Base-by-base conservation (phyloP, 1,140 invertebrate species). In the Brachionus rotundiformis region DNA sequence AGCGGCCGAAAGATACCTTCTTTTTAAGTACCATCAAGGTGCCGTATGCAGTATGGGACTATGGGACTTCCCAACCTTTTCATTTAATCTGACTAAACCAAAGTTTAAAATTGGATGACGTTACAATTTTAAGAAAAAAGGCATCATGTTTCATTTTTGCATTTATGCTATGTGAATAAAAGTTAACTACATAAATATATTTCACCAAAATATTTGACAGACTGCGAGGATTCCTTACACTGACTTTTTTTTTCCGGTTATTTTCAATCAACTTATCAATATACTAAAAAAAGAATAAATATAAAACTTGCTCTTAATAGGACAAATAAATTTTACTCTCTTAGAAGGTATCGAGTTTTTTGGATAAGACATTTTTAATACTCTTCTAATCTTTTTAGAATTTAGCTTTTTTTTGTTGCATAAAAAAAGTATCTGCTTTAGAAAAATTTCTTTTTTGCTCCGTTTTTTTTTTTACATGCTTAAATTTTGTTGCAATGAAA, bases 321-420 rank as follows among this genome's bases (percentile, higher is more conserved):
- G 11, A 49, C 11, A 49, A 49, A 49, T n/a, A n/a, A n/a, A 49
- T n/a, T n/a, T n/a, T 49, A 49, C 47, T 49, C 47, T 49, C 16
- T 49, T 49, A n/a, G 47, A 49, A n/a, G 47, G 47, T 19, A 49
- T n/a, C 11, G 11, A n/a, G 16, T 49, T 49, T 13, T 49, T 49
- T 49, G 47, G 47, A 49, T 49, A 49, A 49, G 47, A 49, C 47
- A 49, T 49, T 49, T 49, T 49, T 19, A 49, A 49, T n/a, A 49
- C 47, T 19, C 16, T 49, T 49, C 47, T 49, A 49, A 49, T 49
- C 11, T 19, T 49, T 49, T 49, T 49, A 49, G 47, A 13, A 19
- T 49, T 49, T 49, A 49, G 16, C 16, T 49, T 49, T 49, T 49
- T 49, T 49, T 49, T 49, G 11, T 49, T 49, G 16, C 47, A n/a